Evolutionary conservation across 2,888 invertebrate species (phyloP).

Genomic region (Lithodes maja): DNA sequence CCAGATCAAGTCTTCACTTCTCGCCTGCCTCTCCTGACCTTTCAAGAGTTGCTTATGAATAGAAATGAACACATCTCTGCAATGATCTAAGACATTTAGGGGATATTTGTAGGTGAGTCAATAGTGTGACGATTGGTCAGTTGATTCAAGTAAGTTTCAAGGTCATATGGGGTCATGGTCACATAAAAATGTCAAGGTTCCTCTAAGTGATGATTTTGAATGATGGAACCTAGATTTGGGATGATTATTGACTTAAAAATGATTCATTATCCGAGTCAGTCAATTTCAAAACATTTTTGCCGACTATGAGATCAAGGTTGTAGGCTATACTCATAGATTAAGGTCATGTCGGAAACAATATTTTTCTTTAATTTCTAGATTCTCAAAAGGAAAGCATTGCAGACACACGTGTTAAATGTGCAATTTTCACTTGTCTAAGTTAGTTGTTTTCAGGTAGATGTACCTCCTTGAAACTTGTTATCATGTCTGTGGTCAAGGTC

Average conservation of each 20-base stretch:
- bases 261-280: background rate
- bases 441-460: no score
- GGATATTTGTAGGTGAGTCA: conserved; percentile 1
- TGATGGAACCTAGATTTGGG: background rate
- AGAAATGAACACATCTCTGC: background rate
- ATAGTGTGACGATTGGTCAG: background rate
- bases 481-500: no score
- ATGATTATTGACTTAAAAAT: background rate
- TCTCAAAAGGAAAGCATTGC: no score
- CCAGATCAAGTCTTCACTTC: no score
- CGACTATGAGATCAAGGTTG: background rate
- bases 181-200: background rate
- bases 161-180: background rate
- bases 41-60: no score
- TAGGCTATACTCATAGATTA: background rate
- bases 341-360: no score
- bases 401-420: no score
- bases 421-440: no score
- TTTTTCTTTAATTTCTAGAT: no score
- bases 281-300: background rate
- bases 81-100: background rate
- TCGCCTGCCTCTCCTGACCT: no score
- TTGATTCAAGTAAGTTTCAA: background rate
- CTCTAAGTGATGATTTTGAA: background rate
- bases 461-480: no score